Evolutionary conservation across 2,888 invertebrate genomes (phyloP).

Genomic region (Netelia inedita): DNA sequence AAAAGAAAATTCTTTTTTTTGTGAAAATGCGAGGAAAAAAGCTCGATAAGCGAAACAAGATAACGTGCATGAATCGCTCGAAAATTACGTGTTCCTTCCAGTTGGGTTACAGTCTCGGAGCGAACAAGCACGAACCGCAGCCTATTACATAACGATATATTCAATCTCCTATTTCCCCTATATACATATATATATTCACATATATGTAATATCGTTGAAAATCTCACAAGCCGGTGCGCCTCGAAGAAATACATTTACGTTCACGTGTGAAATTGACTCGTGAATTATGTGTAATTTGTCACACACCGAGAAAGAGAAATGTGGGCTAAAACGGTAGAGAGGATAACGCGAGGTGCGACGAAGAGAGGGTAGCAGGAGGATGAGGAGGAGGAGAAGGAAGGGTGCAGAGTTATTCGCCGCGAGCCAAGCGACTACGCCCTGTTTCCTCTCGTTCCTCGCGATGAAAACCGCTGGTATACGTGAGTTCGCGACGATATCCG

Average conservation of each 20-base stretch:
- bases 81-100: constrained; percentile 61
- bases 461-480: constrained; percentile 47
- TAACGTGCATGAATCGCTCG: constrained; percentile 20
- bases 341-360: too few relatives aligned
- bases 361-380: constrained; percentile 22
- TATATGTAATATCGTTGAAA: neutral
- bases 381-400: neutral
- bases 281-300: constrained; percentile 82
- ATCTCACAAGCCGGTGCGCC: constrained; percentile 23
- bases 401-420: constrained; percentile 29
- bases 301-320: constrained; percentile 69
- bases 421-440: constrained; percentile 51
- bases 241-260: constrained; percentile 67
- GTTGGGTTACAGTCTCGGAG: constrained; percentile 48
- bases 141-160: constrained; percentile 45
- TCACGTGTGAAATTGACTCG: constrained; percentile 81
- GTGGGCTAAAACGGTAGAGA: constrained; percentile 46
- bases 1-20: neutral
- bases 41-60: neutral
- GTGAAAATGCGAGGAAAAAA: neutral
- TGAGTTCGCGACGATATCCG: constrained; percentile 52
- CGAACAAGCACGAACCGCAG: constrained; percentile 41
- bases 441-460: constrained; percentile 44
- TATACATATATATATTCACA: constrained; percentile 6
- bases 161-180: neutral